Evolutionary conservation across 2,888 invertebrate genomes (phyloP).

Genomic region (Chymomyza fuscimana): DNA sequence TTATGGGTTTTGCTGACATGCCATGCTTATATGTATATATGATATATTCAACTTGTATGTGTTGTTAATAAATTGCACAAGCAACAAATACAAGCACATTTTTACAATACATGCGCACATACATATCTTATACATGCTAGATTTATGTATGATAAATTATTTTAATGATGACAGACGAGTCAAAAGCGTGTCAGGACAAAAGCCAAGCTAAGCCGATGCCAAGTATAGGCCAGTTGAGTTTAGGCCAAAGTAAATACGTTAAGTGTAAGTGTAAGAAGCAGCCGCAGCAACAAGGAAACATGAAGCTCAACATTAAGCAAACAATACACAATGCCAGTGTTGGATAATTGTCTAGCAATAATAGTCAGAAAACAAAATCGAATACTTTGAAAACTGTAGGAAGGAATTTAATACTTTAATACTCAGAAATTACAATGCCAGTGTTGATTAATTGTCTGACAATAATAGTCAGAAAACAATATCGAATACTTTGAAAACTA

Average conservation of each 20-base stretch:
- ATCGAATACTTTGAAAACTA: too few species aligned
- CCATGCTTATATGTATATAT: constrained; percentile 29
- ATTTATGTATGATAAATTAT: constrained; percentile 67
- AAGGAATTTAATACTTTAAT: too few species aligned
- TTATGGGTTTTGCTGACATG: constrained; percentile 27
- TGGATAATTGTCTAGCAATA: neutral
- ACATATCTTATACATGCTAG: constrained; percentile 35
- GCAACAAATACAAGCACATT: constrained; percentile 15
- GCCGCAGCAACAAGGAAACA: too few species aligned
- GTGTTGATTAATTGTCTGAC: neutral
- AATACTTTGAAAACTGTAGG: too few species aligned
- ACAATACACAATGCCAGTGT: neutral
- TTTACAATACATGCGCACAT: too few species aligned
- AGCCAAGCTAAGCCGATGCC: constrained; percentile 32
- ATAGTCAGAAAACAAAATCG: neutral
- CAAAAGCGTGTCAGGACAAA: constrained; percentile 59
- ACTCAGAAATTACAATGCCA: neutral
- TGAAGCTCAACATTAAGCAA: neutral
- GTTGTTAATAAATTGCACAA: constrained; percentile 38
- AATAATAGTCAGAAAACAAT: neutral
- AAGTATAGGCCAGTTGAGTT: neutral
- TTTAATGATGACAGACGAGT: constrained; percentile 66
- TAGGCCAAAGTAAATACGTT: neutral
- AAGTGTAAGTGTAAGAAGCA: neutral
- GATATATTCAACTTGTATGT: constrained; percentile 17